Conservation (phyloP, 2,888 invertebrate species). For the Drosophila maculinotata region DNA sequence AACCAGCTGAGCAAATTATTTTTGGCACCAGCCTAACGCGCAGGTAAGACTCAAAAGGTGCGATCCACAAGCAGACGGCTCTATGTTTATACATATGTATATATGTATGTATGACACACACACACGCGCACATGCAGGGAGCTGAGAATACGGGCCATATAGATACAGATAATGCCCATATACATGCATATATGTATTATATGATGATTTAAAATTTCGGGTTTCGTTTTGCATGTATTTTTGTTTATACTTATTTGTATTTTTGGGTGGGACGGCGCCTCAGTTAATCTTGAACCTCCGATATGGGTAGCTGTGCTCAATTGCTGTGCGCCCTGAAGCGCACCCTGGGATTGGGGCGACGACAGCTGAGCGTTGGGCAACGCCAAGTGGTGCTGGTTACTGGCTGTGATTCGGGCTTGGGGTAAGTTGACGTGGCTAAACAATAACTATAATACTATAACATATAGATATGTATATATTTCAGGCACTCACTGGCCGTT, state of each 20-base stretch:
- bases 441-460: too few relatives aligned
- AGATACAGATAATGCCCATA: slow-evolving; percentile 47
- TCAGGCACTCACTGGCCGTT: slow-evolving; percentile 82
- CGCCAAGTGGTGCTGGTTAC: slow-evolving; percentile 89
- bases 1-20: slow-evolving; percentile 14
- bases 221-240: slow-evolving; percentile 51
- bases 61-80: slow-evolving; percentile 5
- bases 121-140: slow-evolving; percentile 14
- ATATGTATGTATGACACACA: background rate
- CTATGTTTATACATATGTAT: background rate
- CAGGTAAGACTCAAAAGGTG: slow-evolving; percentile 62
- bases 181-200: slow-evolving; percentile 25
- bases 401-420: slow-evolving; percentile 95
- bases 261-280: slow-evolving; percentile 29
- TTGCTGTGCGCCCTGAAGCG: slow-evolving; percentile 59
- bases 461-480: background rate
- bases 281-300: slow-evolving; percentile 56
- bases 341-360: slow-evolving; percentile 56
- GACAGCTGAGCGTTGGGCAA: slow-evolving; percentile 63
- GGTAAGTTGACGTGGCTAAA: slow-evolving; percentile 85
- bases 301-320: slow-evolving; percentile 58
- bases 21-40: slow-evolving; percentile 52
- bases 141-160: background rate
- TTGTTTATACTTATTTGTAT: slow-evolving; percentile 16
- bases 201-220: slow-evolving; percentile 49